Evolutionary conservation across 2,113 vertebrate genomes (phyloP).

Genomic region (Typhlomys cinereus): DNA sequence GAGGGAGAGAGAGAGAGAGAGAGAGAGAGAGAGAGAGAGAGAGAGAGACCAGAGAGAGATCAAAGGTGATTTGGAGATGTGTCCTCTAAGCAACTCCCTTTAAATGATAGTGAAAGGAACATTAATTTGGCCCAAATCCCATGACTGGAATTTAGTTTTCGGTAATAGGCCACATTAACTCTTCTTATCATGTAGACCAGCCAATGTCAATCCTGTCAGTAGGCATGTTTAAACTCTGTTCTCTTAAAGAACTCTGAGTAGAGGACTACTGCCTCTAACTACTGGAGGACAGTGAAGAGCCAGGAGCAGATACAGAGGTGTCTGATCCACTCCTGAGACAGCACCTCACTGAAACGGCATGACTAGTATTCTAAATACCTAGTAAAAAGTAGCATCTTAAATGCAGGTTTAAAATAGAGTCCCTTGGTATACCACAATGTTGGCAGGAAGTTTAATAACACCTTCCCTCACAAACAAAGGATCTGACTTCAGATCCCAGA

Average conservation of each 20-base stretch:
- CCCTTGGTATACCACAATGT: neutral
- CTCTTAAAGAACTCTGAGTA: neutral
- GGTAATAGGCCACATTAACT: neutral
- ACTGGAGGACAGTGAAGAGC: slow-evolving; percentile 49
- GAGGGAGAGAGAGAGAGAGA: too few relatives aligned
- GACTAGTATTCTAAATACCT: neutral
- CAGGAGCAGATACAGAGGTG: neutral
- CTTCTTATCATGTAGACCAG: neutral
- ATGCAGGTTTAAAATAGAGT: neutral
- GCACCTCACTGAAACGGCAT: neutral
- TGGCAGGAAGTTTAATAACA: neutral
- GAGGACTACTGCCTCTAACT: neutral
- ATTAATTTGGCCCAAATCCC: neutral
- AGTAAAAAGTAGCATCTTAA: neutral
- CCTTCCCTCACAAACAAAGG: too few relatives aligned
- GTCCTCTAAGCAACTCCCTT: neutral
- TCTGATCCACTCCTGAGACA: neutral
- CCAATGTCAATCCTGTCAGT: neutral
- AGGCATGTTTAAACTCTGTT: neutral
- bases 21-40: too few relatives aligned
- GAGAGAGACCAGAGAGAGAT: too few relatives aligned
- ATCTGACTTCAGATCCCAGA: too few relatives aligned
- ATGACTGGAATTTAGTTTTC: neutral
- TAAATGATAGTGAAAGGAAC: neutral
- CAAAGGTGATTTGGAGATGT: neutral